These are phyloP conservation scores for Orientallactaga sibirica DNA, from an alignment of 2,797 vertebrate species.

Conservation along the genomic window DNA sequence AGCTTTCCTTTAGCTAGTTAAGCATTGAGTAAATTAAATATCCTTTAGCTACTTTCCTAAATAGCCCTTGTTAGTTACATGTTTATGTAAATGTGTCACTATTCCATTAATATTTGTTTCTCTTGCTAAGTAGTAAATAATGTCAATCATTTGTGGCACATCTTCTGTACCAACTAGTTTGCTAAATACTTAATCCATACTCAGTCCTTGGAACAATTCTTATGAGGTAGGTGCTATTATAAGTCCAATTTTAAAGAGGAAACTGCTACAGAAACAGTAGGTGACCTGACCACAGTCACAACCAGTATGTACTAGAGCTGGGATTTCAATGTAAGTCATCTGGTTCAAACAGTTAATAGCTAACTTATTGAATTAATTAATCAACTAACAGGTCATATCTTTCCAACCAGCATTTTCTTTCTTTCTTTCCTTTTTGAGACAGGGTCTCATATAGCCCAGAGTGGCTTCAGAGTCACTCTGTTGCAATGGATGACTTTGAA, in stretches of 20 bases:
- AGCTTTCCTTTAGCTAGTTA: too few relatives aligned
- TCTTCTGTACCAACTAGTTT: neutral
- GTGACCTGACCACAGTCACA: neutral
- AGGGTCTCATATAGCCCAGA: too few relatives aligned
- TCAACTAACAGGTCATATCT: too few relatives aligned
- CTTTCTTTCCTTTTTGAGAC: too few relatives aligned
- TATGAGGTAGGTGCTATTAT: neutral
- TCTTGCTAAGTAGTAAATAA: neutral
- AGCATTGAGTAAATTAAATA: too few relatives aligned
- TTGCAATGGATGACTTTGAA: too few relatives aligned
- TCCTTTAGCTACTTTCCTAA: neutral
- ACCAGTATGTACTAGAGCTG: neutral
- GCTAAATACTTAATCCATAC: neutral
- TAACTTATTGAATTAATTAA: neutral
- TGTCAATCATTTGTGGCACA: neutral
- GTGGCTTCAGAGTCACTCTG: too few relatives aligned
- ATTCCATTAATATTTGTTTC: neutral
- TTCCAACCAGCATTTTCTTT: too few relatives aligned
- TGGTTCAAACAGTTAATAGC: slow-evolving; percentile 2
- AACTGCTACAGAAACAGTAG: neutral
- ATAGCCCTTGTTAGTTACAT: neutral
- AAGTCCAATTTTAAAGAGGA: too few relatives aligned
- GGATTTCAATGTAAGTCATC: neutral
- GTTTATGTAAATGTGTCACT: neutral
- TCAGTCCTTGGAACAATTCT: slow-evolving; percentile 2